Evolutionary conservation across 2,113 vertebrate genomes (phyloP), one percentile per base, ranked within the genome.

Genomic region (Clarias macrocephalus): DNA sequence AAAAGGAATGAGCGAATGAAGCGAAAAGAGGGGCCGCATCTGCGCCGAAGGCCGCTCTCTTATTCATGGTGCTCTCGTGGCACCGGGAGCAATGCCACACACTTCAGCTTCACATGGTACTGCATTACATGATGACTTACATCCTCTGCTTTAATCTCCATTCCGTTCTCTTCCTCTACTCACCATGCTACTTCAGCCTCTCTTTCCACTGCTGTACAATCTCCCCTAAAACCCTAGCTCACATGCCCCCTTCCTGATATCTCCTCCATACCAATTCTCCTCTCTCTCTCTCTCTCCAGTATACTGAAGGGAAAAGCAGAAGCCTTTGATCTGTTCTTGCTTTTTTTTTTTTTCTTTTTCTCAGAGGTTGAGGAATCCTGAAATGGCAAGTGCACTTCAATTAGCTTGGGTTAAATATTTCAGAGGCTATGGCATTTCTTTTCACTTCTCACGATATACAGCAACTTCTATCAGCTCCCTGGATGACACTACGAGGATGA

Each of bases 361-460:
- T 83, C 83, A 79, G 88, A 90, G 88, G 89, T 91, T 90, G 85
- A 90, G 88, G 88, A 91, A 87, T 89, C 88, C 83, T 87, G 91
- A 91, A 90, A 91, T 90, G 90, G 92, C 89, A 92, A 90, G 88
- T 90, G 91, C 92, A 90, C 92, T 92, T 88, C 90, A 92, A 92
- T 92, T 92, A 92, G 89, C 91, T 87, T 63, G 86, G 92, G 92
- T 92, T 92, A 92, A 92, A 92, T 91, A 92, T 92, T 92, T 91
- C 88, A 92, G 89, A 90, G 90, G 65, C 82, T 83, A 84, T 62
- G 85, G 84, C 82, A 77, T 68, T 52, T 75, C 88, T 90, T 87
- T 59, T 62, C 33, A 73, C 54, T 48, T 25, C 62, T 82, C 72
- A 72, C 62, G 13, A 65, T 88, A 88, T 75, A 68, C 73, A 59